Percentiles rank a stretch among this genome's conserved stretches.
These are phyloP conservation scores for Amphipoea lucens DNA, from an alignment of 2,888 invertebrate species.

Conservation along the genomic window DNA sequence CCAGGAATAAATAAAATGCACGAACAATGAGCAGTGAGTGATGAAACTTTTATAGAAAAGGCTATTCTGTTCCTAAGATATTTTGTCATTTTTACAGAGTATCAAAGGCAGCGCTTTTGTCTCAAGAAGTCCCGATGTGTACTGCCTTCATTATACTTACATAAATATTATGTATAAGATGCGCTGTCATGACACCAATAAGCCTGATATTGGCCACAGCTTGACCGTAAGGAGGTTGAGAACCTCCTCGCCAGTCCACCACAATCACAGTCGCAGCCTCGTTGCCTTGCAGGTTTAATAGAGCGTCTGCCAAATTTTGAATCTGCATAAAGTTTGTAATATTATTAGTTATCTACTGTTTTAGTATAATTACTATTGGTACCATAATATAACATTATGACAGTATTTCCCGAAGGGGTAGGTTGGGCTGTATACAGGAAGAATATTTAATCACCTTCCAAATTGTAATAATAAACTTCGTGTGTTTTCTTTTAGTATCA, in stretches of 20 bases:
- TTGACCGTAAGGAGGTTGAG: conserved; percentile 96
- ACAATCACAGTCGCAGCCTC: conserved; percentile 94
- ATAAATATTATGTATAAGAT: conserved; percentile 91
- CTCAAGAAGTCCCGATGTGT: not conserved
- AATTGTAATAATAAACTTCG: not conserved
- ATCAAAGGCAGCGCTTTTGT: not conserved
- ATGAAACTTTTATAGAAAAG: not conserved
- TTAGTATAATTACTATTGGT: not conserved
- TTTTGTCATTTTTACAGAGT: not conserved
- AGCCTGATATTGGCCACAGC: conserved; percentile 97
- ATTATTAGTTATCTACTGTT: not conserved
- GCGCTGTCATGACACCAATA: conserved; percentile 95
- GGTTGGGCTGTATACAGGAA: not conserved
- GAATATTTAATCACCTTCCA: not conserved
- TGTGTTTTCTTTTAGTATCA: not conserved
- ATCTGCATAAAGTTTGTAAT: conserved; percentile 83
- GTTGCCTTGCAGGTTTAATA: conserved; percentile 91
- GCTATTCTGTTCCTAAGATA: not conserved
- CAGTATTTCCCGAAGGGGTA: not conserved
- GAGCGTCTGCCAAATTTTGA: conserved; percentile 92
- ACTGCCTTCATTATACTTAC: conserved; percentile 75
- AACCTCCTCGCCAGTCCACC: conserved; percentile 96
- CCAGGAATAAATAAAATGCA: not conserved
- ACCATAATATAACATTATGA: not conserved
- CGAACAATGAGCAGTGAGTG: not conserved